Evolutionary conservation across 2,888 invertebrate genomes (phyloP).

Genomic region (Xestia xanthographa): DNA sequence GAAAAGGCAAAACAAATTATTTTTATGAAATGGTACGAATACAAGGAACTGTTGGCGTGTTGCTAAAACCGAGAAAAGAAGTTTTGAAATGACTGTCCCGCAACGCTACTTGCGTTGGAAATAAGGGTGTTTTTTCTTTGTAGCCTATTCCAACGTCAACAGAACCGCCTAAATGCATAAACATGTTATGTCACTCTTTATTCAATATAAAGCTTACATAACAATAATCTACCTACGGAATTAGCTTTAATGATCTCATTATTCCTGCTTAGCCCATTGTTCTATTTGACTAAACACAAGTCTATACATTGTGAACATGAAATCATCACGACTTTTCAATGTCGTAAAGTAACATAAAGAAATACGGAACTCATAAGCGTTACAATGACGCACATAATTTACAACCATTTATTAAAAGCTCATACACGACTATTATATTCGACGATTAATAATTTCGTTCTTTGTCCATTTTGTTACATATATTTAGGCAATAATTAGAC

Average conservation of each 20-base stretch:
- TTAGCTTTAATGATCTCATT: background rate
- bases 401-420: slow-evolving; percentile 34
- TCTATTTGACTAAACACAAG: slow-evolving; percentile 10
- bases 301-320: slow-evolving; percentile 43
- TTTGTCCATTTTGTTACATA: slow-evolving; percentile 20
- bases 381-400: slow-evolving; percentile 52
- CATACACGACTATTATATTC: slow-evolving; percentile 6
- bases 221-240: background rate
- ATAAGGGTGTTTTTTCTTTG: background rate
- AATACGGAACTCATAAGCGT: slow-evolving; percentile 64
- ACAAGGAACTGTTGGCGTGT: too few relatives aligned
- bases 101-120: too few relatives aligned
- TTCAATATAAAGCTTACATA: background rate
- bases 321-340: slow-evolving; percentile 67
- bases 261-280: slow-evolving; percentile 29
- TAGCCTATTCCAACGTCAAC: too few relatives aligned
- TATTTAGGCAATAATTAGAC: slow-evolving; percentile 21
- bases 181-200: background rate
- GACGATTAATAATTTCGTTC: slow-evolving; percentile 53
- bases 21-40: background rate
- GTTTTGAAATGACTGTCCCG: background rate
- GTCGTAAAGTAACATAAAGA: slow-evolving; percentile 59
- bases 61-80: background rate
- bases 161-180: background rate
- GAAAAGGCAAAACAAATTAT: background rate